Evolutionary conservation across 2,888 invertebrate genomes (phyloP).

Genomic region (Tanypteryx hageni): DNA sequence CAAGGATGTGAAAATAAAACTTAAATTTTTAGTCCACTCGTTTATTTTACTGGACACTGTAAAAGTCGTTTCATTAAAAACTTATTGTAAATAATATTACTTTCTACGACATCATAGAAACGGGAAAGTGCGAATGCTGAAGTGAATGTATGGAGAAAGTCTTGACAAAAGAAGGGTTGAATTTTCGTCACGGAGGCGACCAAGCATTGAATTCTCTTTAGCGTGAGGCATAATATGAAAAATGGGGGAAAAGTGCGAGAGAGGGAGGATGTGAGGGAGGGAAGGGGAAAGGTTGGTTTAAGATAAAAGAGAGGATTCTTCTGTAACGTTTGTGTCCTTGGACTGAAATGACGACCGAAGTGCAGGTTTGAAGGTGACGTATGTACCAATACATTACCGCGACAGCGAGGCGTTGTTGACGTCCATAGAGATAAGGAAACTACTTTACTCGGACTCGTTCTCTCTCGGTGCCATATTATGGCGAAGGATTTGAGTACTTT

Average conservation of each 20-base stretch:
- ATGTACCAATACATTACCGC: not conserved
- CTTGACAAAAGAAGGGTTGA: not conserved
- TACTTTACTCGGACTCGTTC: not conserved
- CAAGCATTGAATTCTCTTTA: not conserved
- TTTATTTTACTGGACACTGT: too few relatives aligned
- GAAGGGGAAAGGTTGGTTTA: not conserved
- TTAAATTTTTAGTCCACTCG: too few relatives aligned
- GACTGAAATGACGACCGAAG: not conserved
- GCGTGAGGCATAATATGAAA: not conserved
- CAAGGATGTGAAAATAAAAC: too few relatives aligned
- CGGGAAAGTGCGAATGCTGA: not conserved
- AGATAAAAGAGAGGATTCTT: not conserved
- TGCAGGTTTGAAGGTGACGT: constrained; percentile 7
- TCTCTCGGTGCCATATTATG: too few relatives aligned
- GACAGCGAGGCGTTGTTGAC: not conserved
- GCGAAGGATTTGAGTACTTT: too few relatives aligned
- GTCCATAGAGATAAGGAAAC: not conserved
- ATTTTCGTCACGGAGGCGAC: not conserved
- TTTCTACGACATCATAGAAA: too few relatives aligned
- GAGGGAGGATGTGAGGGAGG: not conserved
- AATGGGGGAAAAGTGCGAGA: not conserved
- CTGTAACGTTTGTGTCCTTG: not conserved
- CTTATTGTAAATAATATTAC: too few relatives aligned
- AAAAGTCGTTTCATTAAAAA: too few relatives aligned
- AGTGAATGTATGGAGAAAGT: not conserved